Conservation (phyloP, 2,113 vertebrate species). For the Pedetes capensis region DNA sequence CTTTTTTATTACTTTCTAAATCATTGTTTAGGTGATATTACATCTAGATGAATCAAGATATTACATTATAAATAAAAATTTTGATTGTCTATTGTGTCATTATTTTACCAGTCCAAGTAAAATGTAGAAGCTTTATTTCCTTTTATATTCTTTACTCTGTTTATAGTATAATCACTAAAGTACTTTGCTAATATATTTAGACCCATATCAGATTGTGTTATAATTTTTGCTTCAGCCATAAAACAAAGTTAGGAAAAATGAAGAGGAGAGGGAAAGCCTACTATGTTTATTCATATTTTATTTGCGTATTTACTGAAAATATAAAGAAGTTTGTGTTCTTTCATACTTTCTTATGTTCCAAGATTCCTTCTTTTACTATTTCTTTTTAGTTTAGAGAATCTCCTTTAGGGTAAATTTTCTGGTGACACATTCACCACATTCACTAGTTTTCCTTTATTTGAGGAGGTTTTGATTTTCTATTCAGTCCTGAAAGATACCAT, state of each 20-base stretch:
- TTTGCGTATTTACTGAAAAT: not conserved
- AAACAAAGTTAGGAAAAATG: not conserved
- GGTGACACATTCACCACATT: not conserved
- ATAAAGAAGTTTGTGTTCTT: not conserved
- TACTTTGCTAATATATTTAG: not conserved
- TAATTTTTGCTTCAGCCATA: not conserved
- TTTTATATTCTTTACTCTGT: not conserved
- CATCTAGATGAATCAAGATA: no score
- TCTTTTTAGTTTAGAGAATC: not conserved
- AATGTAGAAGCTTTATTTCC: not conserved
- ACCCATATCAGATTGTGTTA: not conserved
- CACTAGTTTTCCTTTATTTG: not conserved
- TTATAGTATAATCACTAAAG: not conserved
- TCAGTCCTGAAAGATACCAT: not conserved
- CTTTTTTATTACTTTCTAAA: not conserved
- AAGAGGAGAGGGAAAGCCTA: not conserved
- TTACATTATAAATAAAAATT: not conserved
- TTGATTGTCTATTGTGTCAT: not conserved
- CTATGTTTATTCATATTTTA: not conserved
- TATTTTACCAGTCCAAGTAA: not conserved
- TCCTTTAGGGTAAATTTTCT: not conserved
- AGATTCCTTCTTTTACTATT: not conserved
- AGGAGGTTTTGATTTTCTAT: not conserved
- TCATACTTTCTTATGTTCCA: not conserved
- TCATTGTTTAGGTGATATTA: no score